A percentile compares a stretch with the other conserved stretches of the same genome.
Evolutionary conservation across 2,888 invertebrate genomes (phyloP).

Genomic region (Cheilosia urbana): DNA sequence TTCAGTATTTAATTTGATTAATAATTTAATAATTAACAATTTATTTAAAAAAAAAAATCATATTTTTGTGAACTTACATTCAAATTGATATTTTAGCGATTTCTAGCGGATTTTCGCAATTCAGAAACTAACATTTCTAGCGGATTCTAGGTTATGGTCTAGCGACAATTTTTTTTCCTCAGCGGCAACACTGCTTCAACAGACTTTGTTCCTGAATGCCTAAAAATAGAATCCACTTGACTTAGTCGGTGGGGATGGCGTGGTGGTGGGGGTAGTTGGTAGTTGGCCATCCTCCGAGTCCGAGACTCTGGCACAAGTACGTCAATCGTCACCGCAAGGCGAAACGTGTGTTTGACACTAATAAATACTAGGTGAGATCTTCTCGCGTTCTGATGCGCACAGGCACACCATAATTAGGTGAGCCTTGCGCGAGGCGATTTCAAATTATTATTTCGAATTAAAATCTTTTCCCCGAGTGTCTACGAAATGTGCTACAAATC

Average conservation of each 20-base stretch:
- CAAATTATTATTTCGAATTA: slow-evolving; percentile 54
- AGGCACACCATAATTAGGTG: slow-evolving; percentile 52
- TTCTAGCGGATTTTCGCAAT: no score
- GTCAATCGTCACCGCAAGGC: slow-evolving; percentile 65
- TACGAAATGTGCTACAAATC: slow-evolving; percentile 75
- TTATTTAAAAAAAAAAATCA: no score
- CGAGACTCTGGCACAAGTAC: slow-evolving; percentile 66
- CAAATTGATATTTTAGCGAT: no score
- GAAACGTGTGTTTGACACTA: slow-evolving; percentile 61
- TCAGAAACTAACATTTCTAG: no score
- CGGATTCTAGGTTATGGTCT: no score
- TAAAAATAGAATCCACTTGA: slow-evolving; percentile 70
- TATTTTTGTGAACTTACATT: no score
- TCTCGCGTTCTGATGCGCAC: slow-evolving; percentile 6
- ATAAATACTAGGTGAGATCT: slow-evolving; percentile 71
- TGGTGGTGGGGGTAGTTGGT: slow-evolving; percentile 32
- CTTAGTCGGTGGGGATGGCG: slow-evolving; percentile 32
- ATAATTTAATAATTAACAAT: no score
- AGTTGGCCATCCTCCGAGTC: slow-evolving; percentile 53
- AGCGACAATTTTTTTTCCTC: no score
- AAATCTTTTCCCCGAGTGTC: slow-evolving; percentile 15
- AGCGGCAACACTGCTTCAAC: no score
- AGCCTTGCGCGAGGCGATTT: slow-evolving; percentile 21
- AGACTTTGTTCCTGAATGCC: slow-evolving; percentile 65
- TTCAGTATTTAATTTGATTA: no score